phyloP scores from a whole-genome alignment of 2,113 vertebrate species.

The Boleophthalmus pectinirostris region DNA sequence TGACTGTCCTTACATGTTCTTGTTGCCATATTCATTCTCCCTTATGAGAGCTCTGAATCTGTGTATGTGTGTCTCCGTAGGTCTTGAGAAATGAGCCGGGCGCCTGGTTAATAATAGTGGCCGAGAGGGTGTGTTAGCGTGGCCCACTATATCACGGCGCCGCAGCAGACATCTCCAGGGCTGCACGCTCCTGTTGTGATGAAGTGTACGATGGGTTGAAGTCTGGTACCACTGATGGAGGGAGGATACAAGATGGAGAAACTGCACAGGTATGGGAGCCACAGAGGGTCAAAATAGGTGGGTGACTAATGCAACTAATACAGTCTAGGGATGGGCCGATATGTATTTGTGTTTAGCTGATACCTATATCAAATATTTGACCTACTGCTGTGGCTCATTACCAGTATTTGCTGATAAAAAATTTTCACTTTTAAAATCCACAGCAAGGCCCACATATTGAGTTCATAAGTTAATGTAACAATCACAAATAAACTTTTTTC shows the following conservation, averaged over 20 bases:
- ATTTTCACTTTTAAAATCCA: too few relatives aligned
- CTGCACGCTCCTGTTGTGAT: constrained; percentile 60
- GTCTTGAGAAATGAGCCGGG: constrained; percentile 65
- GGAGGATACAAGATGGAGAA: constrained; percentile 48
- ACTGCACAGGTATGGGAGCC: constrained; percentile 30
- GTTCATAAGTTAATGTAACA: too few relatives aligned
- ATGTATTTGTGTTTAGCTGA: too few relatives aligned
- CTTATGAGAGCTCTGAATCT: constrained; percentile 41
- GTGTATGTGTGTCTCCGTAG: constrained; percentile 41
- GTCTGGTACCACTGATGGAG: constrained; percentile 63
- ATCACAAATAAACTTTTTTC: too few relatives aligned
- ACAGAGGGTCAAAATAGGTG: background rate
- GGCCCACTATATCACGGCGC: constrained; percentile 72
- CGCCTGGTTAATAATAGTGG: constrained; percentile 69
- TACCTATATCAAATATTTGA: too few relatives aligned
- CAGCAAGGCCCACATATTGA: too few relatives aligned
- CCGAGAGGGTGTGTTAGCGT: constrained; percentile 69
- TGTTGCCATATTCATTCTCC: constrained; percentile 54
- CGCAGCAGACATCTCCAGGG: constrained; percentile 70
- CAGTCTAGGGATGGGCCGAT: background rate
- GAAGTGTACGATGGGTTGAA: constrained; percentile 59
- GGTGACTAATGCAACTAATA: background rate
- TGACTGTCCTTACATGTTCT: constrained; percentile 52
- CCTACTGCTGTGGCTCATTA: too few relatives aligned
- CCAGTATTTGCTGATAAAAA: too few relatives aligned